phyloP scores from a whole-genome alignment of 2,888 invertebrate genomes.

The Abrostola tripartita region DNA sequence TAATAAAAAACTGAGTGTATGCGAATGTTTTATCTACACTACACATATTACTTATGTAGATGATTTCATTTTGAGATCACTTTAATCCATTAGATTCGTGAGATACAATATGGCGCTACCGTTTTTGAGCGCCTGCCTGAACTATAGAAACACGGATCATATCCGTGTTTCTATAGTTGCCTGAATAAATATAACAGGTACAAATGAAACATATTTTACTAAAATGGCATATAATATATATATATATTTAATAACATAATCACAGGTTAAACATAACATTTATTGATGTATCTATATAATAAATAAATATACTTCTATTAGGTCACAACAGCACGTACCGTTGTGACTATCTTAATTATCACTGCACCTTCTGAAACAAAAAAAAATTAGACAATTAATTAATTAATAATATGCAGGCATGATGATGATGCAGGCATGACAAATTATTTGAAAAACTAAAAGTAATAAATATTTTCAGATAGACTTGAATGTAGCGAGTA shows the following conservation, averaged over 20 bases:
- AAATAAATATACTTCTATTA: slow-evolving; percentile 2
- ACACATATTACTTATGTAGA: slow-evolving; percentile 12
- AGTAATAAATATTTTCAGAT: too few species aligned
- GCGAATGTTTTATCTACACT: slow-evolving; percentile 9
- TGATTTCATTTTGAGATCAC: slow-evolving; percentile 29
- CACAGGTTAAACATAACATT: slow-evolving; percentile 18
- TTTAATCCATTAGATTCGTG: slow-evolving; percentile 20
- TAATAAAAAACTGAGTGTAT: slow-evolving; percentile 7
- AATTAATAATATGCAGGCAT: too few species aligned
- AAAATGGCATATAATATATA: not conserved
- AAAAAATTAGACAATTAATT: slow-evolving; percentile 6
- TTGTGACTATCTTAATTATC: slow-evolving; percentile 45
- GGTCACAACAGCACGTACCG: slow-evolving; percentile 6
- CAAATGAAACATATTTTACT: too few species aligned
- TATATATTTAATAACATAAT: slow-evolving; percentile 22
- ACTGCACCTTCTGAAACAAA: slow-evolving; percentile 85
- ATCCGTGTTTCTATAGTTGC: not conserved
- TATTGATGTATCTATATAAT: not conserved
- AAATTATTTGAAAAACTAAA: too few species aligned
- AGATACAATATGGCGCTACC: slow-evolving; percentile 19
- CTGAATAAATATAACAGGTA: not conserved
- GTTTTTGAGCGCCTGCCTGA: not conserved
- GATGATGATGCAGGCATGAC: too few species aligned
- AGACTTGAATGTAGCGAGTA: too few species aligned
- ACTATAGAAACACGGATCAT: too few species aligned